Conservation (phyloP, 2,113 vertebrate species). For the Hyperoodon ampullatus region DNA sequence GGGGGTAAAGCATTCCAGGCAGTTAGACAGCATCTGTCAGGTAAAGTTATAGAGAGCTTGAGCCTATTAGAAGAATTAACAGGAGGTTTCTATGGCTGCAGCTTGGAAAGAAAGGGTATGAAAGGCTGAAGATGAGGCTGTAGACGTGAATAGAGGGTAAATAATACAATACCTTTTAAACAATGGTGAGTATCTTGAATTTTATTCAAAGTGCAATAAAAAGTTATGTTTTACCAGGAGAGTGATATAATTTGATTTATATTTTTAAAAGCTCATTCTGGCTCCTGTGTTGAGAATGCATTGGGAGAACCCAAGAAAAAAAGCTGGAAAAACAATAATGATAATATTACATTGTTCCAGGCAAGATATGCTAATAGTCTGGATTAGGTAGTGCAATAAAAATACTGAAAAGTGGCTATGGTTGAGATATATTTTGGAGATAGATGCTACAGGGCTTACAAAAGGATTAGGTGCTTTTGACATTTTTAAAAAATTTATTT, state of each 20-base stretch:
- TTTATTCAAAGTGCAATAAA: conserved; percentile 17
- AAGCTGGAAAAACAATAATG: background rate
- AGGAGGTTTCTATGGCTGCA: background rate
- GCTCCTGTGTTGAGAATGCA: background rate
- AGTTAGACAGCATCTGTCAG: background rate
- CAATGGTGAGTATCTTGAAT: background rate
- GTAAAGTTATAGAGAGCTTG: background rate
- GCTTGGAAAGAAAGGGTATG: background rate
- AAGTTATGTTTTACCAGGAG: background rate
- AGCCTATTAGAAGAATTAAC: conserved; percentile 19
- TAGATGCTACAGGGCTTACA: background rate
- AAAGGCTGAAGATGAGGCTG: background rate
- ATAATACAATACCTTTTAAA: conserved; percentile 36
- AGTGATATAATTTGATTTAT: conserved; percentile 18
- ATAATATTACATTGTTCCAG: background rate
- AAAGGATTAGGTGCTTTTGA: conserved; percentile 15
- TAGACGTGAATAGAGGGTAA: background rate
- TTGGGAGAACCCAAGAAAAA: background rate
- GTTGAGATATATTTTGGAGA: conserved; percentile 42
- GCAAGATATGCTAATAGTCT: background rate
- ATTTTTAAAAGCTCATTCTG: conserved; percentile 36
- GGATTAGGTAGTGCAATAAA: background rate
- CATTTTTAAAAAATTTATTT: background rate
- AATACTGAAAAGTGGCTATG: background rate
- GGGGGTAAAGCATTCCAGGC: background rate